A percentile compares a stretch with the other conserved stretches of the same genome.
Evolutionary conservation across 2,888 invertebrate species (phyloP).

Genomic region (Phlogophora meticulosa): DNA sequence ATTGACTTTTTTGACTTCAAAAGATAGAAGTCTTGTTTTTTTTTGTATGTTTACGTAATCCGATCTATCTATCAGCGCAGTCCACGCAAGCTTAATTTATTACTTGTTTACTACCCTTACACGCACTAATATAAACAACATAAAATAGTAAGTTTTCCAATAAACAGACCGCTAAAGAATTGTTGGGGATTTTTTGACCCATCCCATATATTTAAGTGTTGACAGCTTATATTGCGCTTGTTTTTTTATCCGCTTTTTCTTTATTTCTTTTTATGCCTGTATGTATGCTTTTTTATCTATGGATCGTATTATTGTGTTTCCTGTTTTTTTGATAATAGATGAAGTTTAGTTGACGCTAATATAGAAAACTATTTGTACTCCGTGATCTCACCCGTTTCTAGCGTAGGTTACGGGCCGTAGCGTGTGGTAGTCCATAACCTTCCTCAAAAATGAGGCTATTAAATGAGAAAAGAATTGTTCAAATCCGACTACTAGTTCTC

Average conservation of each 20-base stretch:
- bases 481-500: too few species aligned
- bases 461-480: too few species aligned
- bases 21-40: conserved; percentile 61
- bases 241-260: conserved; percentile 32
- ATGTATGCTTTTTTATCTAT: conserved; percentile 3
- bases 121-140: conserved; percentile 70
- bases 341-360: too few species aligned
- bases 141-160: conserved; percentile 71
- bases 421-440: too few species aligned
- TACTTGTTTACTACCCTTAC: conserved; percentile 79
- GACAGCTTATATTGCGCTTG: conserved; percentile 58
- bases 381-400: too few species aligned
- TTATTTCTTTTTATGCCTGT: conserved; percentile 43
- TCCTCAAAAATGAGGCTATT: too few species aligned
- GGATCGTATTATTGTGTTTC: background rate
- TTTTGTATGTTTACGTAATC: conserved; percentile 72
- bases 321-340: background rate
- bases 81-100: conserved; percentile 77
- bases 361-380: background rate
- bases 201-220: conserved; percentile 59
- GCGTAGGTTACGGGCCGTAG: too few species aligned
- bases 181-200: conserved; percentile 51
- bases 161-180: conserved; percentile 56
- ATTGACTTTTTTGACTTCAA: background rate
- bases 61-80: conserved; percentile 71